Conservation (phyloP, 2,113 vertebrate species). For the Sclerurus mexicanus region DNA sequence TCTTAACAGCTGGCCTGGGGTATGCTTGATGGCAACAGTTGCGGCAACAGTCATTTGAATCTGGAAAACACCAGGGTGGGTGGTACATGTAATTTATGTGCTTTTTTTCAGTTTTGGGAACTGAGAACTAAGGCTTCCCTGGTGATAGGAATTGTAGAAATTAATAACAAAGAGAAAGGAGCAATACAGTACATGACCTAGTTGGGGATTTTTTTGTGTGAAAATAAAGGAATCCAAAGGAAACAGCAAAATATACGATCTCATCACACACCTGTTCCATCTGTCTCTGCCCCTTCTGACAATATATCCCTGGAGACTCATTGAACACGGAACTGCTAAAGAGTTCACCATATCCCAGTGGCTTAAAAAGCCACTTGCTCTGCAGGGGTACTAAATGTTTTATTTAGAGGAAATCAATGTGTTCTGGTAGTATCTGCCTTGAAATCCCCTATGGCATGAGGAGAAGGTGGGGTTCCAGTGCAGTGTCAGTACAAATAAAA, state of each 20-base stretch:
- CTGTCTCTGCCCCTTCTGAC: not conserved
- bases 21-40: slow-evolving; percentile 48
- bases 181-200: not conserved
- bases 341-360: not conserved
- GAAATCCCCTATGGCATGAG: not conserved
- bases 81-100: not conserved
- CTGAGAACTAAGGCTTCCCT: not conserved
- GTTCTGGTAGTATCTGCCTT: not conserved
- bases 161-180: not conserved
- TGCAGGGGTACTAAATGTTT: not conserved
- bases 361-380: slow-evolving; percentile 8
- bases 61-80: not conserved
- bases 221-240: slow-evolving; percentile 23
- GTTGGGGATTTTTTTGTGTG: not conserved
- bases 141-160: not conserved
- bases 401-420: slow-evolving; percentile 3
- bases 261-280: not conserved
- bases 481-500: not conserved
- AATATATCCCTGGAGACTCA: not conserved
- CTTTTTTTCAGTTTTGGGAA: not conserved
- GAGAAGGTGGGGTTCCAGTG: not conserved
- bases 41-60: not conserved
- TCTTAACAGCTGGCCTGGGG: slow-evolving; percentile 2
- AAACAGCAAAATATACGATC: slow-evolving; percentile 17
- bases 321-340: not conserved